phyloP scores from a whole-genome alignment of 1,140 invertebrate species.

The Andricus grossulariae region DNA sequence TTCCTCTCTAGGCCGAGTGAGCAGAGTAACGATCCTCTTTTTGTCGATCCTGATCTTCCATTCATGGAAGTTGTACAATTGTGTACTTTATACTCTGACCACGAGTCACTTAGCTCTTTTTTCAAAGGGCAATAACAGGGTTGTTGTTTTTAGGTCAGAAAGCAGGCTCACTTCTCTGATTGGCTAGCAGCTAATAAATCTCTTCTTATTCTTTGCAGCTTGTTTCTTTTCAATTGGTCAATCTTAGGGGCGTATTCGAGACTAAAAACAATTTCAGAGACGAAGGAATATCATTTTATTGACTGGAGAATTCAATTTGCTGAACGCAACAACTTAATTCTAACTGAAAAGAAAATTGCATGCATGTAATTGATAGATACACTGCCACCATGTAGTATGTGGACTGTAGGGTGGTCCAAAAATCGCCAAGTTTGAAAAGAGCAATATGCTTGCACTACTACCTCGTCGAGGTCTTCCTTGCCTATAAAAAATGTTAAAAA shows the following conservation, averaged over 20 bases:
- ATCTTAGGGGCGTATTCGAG: neutral
- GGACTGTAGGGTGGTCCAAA: no score
- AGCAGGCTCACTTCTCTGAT: neutral
- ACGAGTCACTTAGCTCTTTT: slow-evolving; percentile 17
- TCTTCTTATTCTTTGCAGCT: neutral
- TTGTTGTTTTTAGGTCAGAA: neutral
- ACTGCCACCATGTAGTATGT: no score
- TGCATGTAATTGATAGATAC: no score
- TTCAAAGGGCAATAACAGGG: slow-evolving; percentile 19
- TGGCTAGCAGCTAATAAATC: slow-evolving; percentile 10
- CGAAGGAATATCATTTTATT: neutral
- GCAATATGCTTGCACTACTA: no score
- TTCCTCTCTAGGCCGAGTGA: neutral
- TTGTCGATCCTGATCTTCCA: neutral
- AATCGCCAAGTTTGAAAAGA: no score
- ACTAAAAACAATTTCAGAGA: neutral
- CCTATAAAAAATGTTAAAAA: no score
- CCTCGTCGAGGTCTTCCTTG: no score
- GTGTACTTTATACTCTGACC: neutral
- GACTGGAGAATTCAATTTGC: neutral
- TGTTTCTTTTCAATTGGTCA: neutral
- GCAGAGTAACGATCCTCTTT: neutral
- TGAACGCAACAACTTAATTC: no score
- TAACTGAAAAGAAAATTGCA: no score
- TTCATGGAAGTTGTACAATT: neutral